Evolutionary conservation across 2,113 vertebrate species (phyloP), one percentile per base, ranked within the genome.

Genomic region (Pterocles gutturalis): DNA sequence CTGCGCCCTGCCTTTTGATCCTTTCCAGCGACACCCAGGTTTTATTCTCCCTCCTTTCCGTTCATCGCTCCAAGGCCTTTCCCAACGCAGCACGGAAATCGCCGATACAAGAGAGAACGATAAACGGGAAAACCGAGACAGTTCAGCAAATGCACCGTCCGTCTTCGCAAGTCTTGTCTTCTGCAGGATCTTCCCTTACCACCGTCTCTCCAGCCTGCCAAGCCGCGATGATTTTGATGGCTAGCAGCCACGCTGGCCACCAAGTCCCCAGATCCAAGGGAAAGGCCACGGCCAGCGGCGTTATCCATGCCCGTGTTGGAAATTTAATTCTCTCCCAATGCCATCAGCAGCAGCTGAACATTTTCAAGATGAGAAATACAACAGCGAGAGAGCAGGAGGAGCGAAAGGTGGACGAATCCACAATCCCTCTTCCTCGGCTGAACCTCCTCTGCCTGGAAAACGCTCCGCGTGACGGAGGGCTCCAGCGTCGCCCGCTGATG

Each of bases 281-380:
- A 33, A 54, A 45, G 66, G 22, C 83, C 58, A 10, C 41, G 24
- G 67, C 34, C 57, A 83, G 28, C 38, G 54, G 33, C 76, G 28
- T 10, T 10, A 31, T 4, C 62, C 10, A 31, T 0, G 6, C 29
- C 64, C 21, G 22, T 3, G 6, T 1, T 38, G 34, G 2, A 18
- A 20, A 34, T 61, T 43, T 1, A 38, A 21, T 29, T 36, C n/a
- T 6, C 60, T 29, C 61, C 28, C 66, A 87, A 12, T 1, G 16
- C 9, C 48, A 26, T 0, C 20, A 80, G 55, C 65, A 70, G 46
- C 9, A 4, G 15, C 51, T 38, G 31, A 69, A 33, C 29, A 15
- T 18, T 58, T 13, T 29, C 92, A n/a, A n/a, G n/a, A n/a, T n/a
- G n/a, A 13, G 8, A 1, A 0, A 22, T 10, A 38, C n/a, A 43